Evolutionary conservation across 2,113 vertebrate species (phyloP).

Genomic region (Trogon melanurus): DNA sequence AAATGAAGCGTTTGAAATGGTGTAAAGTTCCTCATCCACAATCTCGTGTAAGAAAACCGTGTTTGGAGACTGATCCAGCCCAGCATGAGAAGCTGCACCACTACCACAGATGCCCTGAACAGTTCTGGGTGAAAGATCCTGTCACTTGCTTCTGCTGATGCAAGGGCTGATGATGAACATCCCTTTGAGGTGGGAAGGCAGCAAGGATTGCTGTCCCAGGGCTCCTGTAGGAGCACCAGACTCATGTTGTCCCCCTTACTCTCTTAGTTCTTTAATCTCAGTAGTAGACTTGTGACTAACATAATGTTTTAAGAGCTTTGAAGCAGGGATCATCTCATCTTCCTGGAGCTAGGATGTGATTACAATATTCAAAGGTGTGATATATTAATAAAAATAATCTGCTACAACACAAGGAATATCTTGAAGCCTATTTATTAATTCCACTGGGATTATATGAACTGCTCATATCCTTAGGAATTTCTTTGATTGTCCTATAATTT

Average conservation of each 20-base stretch:
- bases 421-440: constrained; percentile 20
- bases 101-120: neutral
- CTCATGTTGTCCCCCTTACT: neutral
- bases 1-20: neutral
- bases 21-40: neutral
- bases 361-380: neutral
- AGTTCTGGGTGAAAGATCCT: neutral
- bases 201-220: neutral
- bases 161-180: neutral
- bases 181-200: neutral
- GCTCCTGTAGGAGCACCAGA: neutral
- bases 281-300: neutral
- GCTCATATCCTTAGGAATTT: neutral
- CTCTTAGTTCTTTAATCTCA: constrained; percentile 8
- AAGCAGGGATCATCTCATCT: neutral
- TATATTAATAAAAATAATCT: constrained; percentile 34
- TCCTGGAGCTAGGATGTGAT: constrained; percentile 26
- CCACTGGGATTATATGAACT: neutral
- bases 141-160: neutral
- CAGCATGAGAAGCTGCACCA: neutral
- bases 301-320: constrained; percentile 13
- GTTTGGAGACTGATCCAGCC: neutral
- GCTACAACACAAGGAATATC: neutral
- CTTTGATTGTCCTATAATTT: neutral
- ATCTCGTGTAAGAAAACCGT: neutral